These are phyloP conservation scores for Sinocyclocheilus rhinocerous DNA, from an alignment of 2,113 vertebrate species.

Conservation along the genomic window DNA sequence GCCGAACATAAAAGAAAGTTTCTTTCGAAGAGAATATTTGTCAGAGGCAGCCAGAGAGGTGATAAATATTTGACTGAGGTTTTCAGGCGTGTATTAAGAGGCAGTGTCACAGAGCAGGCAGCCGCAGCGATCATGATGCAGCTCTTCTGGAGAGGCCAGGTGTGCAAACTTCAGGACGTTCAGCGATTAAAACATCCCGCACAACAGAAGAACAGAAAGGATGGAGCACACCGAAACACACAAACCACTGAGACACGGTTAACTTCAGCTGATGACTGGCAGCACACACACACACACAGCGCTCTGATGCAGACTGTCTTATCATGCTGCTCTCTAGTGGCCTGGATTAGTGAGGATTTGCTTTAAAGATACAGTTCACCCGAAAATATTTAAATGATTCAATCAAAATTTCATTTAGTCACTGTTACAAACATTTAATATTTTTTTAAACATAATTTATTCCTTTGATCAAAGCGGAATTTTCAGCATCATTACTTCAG, in stretches of 20 bases:
- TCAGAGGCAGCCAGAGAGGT: conserved; percentile 22
- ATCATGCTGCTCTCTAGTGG: conserved; percentile 6
- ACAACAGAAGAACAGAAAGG: conserved; percentile 12
- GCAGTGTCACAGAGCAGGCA: conserved; percentile 5
- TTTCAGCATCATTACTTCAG: too few species aligned
- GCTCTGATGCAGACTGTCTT: too few species aligned
- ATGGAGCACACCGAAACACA: not conserved
- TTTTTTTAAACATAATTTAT: too few species aligned
- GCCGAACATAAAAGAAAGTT: conserved; percentile 23
- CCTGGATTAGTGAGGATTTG: not conserved
- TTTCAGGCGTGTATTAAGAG: conserved; percentile 33
- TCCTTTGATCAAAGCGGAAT: too few species aligned
- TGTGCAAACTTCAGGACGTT: conserved; percentile 21
- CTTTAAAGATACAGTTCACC: not conserved
- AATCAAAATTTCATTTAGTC: not conserved
- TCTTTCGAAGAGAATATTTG: conserved; percentile 29
- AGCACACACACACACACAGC: too few species aligned
- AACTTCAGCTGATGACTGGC: not conserved
- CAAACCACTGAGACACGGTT: not conserved
- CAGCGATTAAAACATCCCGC: conserved; percentile 11
- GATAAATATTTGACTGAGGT: conserved; percentile 52
- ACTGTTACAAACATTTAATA: not conserved
- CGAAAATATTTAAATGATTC: not conserved
- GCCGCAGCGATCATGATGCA: not conserved
- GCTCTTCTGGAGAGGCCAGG: conserved; percentile 37